These are phyloP conservation scores for Dipodomys merriami DNA, from an alignment of 2,113 vertebrate genomes.

Conservation along the genomic window DNA sequence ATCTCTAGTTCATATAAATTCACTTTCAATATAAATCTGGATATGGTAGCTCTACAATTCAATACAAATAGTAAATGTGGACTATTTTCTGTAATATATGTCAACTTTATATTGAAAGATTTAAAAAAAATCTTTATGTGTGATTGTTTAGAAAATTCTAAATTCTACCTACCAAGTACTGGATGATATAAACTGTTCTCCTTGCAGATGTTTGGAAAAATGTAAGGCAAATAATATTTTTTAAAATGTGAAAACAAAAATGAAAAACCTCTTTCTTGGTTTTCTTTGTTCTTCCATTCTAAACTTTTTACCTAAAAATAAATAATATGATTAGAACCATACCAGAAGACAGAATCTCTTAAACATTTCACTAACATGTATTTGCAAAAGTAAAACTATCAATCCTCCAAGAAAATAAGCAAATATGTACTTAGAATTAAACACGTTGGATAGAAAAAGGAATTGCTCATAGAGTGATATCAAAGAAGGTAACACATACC, in stretches of 20 bases:
- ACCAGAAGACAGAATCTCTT: conserved; percentile 28
- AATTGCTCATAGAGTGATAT: neutral
- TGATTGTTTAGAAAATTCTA: conserved; percentile 55
- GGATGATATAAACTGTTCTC: conserved; percentile 97
- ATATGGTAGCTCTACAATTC: neutral
- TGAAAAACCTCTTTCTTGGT: conserved; percentile 98
- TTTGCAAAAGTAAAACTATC: conserved; percentile 58
- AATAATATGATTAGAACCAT: conserved; percentile 65
- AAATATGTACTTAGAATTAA: conserved; percentile 38
- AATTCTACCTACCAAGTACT: conserved; percentile 92
- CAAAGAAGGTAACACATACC: conserved; percentile 87
- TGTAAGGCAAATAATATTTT: conserved; percentile 98
- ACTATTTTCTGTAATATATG: conserved; percentile 38
- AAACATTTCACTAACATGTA: neutral
- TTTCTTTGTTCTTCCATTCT: conserved; percentile 99
- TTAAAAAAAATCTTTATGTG: neutral
- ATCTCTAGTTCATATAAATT: conserved; percentile 42
- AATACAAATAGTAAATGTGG: conserved; percentile 46
- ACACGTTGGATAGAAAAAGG: conserved; percentile 47
- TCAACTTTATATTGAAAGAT: neutral
- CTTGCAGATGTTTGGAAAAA: conserved; percentile 98
- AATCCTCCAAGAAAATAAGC: conserved; percentile 39
- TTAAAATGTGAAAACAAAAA: conserved; percentile 99
- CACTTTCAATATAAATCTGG: conserved; percentile 10
- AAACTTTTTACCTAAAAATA: conserved; percentile 95